These are phyloP conservation scores for Xenentodon cancila DNA, from an alignment of 2,797 vertebrate species.

Conservation along the genomic window DNA sequence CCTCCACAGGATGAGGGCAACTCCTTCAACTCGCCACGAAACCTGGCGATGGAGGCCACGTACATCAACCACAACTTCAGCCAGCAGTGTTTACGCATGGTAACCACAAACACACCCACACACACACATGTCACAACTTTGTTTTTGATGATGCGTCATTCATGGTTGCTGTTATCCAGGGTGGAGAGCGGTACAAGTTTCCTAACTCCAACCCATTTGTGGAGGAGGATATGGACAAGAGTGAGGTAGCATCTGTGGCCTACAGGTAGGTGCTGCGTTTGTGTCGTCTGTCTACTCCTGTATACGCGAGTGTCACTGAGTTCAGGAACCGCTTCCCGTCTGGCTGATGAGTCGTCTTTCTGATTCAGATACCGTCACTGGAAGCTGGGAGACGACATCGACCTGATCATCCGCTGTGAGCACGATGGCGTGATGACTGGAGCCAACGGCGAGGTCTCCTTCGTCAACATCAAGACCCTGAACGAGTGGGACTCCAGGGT, in stretches of 20 bases:
- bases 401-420: constrained; percentile 96
- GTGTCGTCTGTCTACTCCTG: no score
- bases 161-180: constrained; percentile 71
- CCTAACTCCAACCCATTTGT: constrained; percentile 95
- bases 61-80: constrained; percentile 99
- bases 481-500: constrained; percentile 99
- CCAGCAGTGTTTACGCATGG: constrained; percentile 97
- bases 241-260: constrained; percentile 95
- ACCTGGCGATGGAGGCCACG: constrained; percentile 98
- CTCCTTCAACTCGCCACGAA: constrained; percentile 97
- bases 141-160: background rate
- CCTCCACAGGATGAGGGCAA: constrained; percentile 98
- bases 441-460: constrained; percentile 96
- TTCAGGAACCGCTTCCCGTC: background rate
- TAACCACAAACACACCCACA: constrained; percentile 43
- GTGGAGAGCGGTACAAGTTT: constrained; percentile 93
- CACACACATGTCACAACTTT: background rate
- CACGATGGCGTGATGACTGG: constrained; percentile 98
- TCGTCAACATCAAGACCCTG: constrained; percentile 97
- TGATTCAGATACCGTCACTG: constrained; percentile 92
- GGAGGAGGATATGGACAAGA: constrained; percentile 97
- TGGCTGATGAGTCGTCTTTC: background rate
- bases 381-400: constrained; percentile 98
- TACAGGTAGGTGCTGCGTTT: constrained; percentile 85
- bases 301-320: background rate